These are phyloP conservation scores for Chaitophorus viminalis DNA, from an alignment of 2,888 invertebrate genomes.

Conservation along the genomic window DNA sequence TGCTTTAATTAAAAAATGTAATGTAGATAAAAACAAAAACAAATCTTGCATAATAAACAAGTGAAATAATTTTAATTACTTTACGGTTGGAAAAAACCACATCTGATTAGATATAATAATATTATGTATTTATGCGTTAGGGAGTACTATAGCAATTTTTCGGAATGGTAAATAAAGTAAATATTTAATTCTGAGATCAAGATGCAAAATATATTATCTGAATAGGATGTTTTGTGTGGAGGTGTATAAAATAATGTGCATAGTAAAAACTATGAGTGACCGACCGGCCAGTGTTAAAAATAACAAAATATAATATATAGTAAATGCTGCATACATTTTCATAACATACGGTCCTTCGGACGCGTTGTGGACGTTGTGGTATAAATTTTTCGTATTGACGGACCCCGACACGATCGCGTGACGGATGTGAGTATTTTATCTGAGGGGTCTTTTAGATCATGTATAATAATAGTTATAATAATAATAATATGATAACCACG, in stretches of 20 bases:
- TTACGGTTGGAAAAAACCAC: neutral
- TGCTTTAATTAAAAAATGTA: neutral
- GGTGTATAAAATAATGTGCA: neutral
- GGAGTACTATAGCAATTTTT: neutral
- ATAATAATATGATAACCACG: neutral
- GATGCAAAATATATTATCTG: neutral
- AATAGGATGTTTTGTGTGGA: neutral
- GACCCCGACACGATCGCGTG: neutral
- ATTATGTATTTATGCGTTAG: neutral
- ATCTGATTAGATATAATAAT: neutral
- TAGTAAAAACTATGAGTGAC: neutral
- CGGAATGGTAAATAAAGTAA: neutral
- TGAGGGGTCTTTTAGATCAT: neutral
- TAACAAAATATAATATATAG: slow-evolving; percentile 7
- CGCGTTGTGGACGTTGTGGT: neutral
- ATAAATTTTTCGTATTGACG: slow-evolving; percentile 1
- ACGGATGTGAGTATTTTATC: slow-evolving; percentile 1
- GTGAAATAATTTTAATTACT: neutral
- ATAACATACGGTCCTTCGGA: neutral
- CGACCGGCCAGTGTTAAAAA: neutral
- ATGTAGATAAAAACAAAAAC: neutral
- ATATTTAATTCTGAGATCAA: neutral
- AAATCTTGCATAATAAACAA: neutral
- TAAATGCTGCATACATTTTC: neutral
- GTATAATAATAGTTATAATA: neutral